Percentiles rank a stretch among this genome's conserved stretches.
Conservation (phyloP, 2,888 invertebrate genomes). For the Brachyptera risi region DNA sequence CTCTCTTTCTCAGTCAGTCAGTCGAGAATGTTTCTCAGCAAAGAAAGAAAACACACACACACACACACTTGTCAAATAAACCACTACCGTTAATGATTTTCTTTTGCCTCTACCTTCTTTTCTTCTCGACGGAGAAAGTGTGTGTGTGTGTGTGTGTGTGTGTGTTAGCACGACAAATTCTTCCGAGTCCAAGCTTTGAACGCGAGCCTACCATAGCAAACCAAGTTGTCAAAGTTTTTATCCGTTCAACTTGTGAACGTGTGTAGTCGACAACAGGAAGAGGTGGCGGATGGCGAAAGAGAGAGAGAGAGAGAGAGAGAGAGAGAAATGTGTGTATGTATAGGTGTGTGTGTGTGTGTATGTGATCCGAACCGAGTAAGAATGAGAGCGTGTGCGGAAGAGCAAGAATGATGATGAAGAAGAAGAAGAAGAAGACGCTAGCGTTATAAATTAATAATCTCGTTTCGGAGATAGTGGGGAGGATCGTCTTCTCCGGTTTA, state of each 20-base stretch:
- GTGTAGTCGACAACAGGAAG: background rate
- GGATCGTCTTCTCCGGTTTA: conserved; percentile 16
- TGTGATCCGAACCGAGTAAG: background rate
- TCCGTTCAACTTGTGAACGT: background rate
- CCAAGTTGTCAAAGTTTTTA: background rate
- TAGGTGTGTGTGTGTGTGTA: background rate
- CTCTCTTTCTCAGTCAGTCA: background rate
- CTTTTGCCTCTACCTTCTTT: background rate
- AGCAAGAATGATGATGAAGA: too few species aligned
- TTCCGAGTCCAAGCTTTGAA: background rate
- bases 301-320: too few species aligned
- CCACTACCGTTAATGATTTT: conserved; percentile 9
- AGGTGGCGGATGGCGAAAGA: too few species aligned
- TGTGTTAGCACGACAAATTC: too few species aligned
- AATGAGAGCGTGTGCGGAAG: background rate
- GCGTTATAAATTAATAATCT: conserved; percentile 20
- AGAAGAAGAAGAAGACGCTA: too few species aligned
- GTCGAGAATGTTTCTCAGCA: background rate
- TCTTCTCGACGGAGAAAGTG: background rate
- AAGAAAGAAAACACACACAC: too few species aligned
- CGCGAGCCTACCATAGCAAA: background rate
- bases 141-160: background rate
- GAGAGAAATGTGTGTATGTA: too few species aligned
- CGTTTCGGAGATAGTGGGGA: conserved; percentile 1
- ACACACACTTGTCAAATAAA: conserved; percentile 8